These are phyloP conservation scores for Microplitis mediator DNA, from an alignment of 1,140 invertebrate species.

Conservation along the genomic window DNA sequence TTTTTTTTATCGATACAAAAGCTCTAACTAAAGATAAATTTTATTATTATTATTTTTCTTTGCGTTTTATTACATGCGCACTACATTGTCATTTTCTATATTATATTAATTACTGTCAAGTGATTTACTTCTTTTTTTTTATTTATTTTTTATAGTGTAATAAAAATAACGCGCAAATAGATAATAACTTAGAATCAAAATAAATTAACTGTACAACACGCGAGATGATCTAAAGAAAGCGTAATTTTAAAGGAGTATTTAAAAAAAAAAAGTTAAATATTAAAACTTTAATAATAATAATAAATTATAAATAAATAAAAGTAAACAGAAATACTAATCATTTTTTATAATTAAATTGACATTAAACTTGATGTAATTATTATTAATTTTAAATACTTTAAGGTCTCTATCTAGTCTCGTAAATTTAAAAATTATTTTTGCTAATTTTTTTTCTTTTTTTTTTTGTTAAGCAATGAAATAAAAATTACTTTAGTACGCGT, in stretches of 20 bases:
- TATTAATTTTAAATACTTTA: constrained; percentile 16
- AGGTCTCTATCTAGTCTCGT: constrained; percentile 31
- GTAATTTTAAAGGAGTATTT: no score
- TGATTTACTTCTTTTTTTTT: no score
- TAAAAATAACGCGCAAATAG: no score
- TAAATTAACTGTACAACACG: no score
- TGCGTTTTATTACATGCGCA: not conserved
- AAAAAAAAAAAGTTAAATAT: no score
- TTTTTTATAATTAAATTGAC: not conserved
- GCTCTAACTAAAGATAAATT: not conserved
- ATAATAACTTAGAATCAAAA: no score
- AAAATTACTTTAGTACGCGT: not conserved
- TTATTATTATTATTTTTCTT: not conserved
- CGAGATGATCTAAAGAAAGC: no score
- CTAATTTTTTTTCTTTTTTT: constrained; percentile 21
- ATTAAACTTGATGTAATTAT: constrained; percentile 24
- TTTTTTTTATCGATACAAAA: not conserved
- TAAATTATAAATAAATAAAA: not conserved
- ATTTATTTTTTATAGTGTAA: no score
- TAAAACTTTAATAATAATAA: not conserved
- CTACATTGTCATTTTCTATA: no score
- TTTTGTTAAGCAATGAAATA: not conserved
- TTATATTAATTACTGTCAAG: no score
- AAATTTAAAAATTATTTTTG: constrained; percentile 27
- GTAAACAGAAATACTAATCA: not conserved